Evolutionary conservation across 2,888 invertebrate genomes (phyloP), one percentile per base, ranked within the genome.

Genomic region (Zaprionus bogoriensis): DNA sequence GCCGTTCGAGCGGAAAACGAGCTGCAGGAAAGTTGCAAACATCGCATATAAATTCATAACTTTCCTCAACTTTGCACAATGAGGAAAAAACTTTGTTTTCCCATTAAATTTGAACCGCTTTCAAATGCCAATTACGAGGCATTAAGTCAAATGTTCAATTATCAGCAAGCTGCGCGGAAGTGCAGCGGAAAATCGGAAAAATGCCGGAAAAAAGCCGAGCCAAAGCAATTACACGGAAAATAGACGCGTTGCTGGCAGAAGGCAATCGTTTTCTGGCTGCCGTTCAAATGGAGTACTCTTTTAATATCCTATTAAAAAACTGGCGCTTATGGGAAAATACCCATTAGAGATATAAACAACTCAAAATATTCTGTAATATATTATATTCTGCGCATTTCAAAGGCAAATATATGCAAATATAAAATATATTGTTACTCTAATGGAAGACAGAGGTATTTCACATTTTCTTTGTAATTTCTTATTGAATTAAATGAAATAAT

Each of bases 101-200:
- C 32, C 41, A 42, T 50, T 44, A 36, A 57, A 41, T 42, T 36
- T 32, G 17, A 45, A 38, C 10, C 41, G 17, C 12, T 9, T 17
- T 36, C n/a, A n/a, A 60, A 57, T 36, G 14, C 22, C 28, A 59
- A 65, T 41, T 65, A 42, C 20, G 42, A 57, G 46, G 30, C 32
- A 9, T 36, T 17, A 36, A 36, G 32, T 9, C 32, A 36, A 17
- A 36, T 47, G 48, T 51, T 41, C 55, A 74, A 68, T 75, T 66
- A 81, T 59, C 66, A 52, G 50, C 41, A 46, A 65, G 67, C 47
- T 68, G 42, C 27, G 44, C 30, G 53, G 41, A 64, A 75, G 66
- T 65, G 57, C 63, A 60, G 50, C 48, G 46, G 51, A 59, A 58
- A 70, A 65, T 54, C 55, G 17, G 22, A 50, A 30, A 25, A 52